These are phyloP conservation scores for Lasius platythorax DNA, from an alignment of 2,888 invertebrate genomes.

Conservation along the genomic window DNA sequence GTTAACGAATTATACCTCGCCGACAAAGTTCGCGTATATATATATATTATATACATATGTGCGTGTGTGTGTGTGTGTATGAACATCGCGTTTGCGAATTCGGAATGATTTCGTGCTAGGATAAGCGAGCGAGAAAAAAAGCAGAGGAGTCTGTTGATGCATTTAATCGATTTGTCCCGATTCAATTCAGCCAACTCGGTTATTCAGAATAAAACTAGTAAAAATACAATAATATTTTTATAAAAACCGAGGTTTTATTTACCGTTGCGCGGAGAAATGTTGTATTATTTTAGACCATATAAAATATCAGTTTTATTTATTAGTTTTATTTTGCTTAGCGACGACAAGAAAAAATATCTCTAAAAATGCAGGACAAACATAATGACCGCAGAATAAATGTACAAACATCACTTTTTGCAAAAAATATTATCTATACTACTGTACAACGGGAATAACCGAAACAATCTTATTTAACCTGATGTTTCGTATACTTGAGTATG, in stretches of 20 bases:
- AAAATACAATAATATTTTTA: constrained; percentile 50
- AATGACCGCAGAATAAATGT: not conserved
- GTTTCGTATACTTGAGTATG: not conserved
- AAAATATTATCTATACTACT: not conserved
- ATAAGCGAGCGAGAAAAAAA: not conserved
- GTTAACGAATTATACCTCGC: not conserved
- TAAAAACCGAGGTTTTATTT: constrained; percentile 48
- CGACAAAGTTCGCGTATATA: not conserved
- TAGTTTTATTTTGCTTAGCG: not conserved
- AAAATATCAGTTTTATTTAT: not conserved
- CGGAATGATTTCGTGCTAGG: not conserved
- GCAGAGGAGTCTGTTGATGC: constrained; percentile 1
- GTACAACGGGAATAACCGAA: not conserved
- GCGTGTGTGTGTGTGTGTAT: too few relatives aligned
- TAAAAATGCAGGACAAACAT: not conserved
- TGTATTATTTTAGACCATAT: not conserved
- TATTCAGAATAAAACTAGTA: constrained; percentile 7
- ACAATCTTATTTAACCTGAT: not conserved
- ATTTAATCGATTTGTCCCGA: constrained; percentile 39
- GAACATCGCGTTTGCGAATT: not conserved
- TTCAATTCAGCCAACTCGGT: constrained; percentile 32
- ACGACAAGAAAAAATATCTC: not conserved
- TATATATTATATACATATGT: not conserved
- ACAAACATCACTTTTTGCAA: not conserved
- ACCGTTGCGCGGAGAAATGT: not conserved